Evolutionary conservation across 2,113 vertebrate species (phyloP).

Genomic region (Tragelaphus scriptus): DNA sequence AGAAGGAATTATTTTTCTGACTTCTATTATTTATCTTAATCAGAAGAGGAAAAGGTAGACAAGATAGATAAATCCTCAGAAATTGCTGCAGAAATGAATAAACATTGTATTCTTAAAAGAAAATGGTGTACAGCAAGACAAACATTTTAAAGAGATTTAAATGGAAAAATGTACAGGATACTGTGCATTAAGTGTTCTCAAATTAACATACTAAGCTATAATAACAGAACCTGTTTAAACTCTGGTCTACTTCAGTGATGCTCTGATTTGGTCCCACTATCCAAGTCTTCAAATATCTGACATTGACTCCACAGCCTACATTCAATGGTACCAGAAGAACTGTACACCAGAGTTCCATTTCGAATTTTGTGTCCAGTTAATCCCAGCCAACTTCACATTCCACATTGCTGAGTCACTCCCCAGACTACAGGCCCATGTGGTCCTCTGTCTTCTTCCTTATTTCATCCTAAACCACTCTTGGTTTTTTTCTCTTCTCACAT

Average conservation of each 20-base stretch:
- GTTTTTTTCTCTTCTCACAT: background rate
- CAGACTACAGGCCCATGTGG: background rate
- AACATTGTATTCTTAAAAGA: background rate
- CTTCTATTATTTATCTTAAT: background rate
- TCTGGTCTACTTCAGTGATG: background rate
- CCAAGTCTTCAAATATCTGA: background rate
- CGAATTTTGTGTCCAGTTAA: background rate
- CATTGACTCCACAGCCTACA: background rate
- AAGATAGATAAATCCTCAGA: background rate
- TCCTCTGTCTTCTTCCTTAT: background rate
- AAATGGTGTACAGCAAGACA: background rate
- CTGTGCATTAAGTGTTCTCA: background rate
- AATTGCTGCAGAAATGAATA: background rate
- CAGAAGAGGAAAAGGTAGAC: background rate
- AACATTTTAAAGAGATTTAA: background rate
- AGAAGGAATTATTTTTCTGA: background rate
- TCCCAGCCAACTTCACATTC: background rate
- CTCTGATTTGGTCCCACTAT: background rate
- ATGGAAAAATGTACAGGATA: background rate
- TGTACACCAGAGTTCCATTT: background rate
- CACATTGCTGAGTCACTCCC: background rate
- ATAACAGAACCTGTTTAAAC: background rate
- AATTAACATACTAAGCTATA: background rate
- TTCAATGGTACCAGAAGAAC: background rate
- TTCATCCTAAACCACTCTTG: background rate